These are phyloP conservation scores for Heliconius hortense DNA, from an alignment of 2,888 invertebrate genomes.

Conservation along the genomic window DNA sequence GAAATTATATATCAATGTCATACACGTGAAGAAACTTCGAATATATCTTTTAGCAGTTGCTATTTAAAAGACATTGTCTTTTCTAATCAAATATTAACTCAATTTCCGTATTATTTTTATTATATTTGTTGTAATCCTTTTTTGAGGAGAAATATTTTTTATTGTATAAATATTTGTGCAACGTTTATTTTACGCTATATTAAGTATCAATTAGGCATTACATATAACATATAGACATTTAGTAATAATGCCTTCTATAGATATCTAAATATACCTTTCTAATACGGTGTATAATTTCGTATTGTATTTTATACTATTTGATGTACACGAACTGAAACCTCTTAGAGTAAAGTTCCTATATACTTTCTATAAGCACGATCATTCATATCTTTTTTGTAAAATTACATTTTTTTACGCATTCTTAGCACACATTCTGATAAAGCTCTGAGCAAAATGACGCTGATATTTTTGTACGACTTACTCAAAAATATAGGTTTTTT, in stretches of 20 bases:
- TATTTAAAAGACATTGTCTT: neutral
- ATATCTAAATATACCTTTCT: constrained; percentile 19
- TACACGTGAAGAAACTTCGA: neutral
- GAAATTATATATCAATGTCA: neutral
- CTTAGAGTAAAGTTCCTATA: constrained; percentile 27
- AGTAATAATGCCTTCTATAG: constrained; percentile 3
- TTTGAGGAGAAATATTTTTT: neutral
- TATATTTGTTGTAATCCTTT: neutral
- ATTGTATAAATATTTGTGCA: neutral
- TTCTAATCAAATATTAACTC: neutral
- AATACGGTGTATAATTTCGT: constrained; percentile 15
- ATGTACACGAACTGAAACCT: constrained; percentile 18
- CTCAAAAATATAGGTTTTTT: neutral
- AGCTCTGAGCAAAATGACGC: neutral
- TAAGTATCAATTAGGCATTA: constrained; percentile 3
- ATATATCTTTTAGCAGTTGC: neutral
- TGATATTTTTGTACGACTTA: constrained; percentile 16
- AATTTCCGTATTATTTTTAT: neutral
- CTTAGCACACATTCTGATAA: neutral
- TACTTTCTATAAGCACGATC: constrained; percentile 18
- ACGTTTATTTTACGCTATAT: neutral
- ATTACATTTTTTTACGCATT: neutral
- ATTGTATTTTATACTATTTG: constrained; percentile 24
- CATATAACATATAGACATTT: neutral
- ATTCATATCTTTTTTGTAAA: neutral